Evolutionary conservation across 2,113 vertebrate genomes (phyloP), one percentile per base, ranked within the genome.

Genomic region (Hyperoodon ampullatus): DNA sequence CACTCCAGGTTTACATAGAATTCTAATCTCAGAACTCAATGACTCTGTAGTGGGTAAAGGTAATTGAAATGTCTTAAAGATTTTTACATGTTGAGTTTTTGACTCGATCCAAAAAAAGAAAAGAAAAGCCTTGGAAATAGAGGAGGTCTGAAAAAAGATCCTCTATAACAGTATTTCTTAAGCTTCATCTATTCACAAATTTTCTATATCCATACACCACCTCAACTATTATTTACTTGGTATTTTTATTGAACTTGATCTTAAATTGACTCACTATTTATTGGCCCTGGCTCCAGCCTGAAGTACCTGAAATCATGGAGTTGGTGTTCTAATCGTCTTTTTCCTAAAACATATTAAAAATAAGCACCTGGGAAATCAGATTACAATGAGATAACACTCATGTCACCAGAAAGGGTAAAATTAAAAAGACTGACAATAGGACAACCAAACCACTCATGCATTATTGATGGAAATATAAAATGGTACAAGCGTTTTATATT

Each of bases 291-390:
- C 42, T 53, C 42, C 26, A 74, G 50, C 10, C 35, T 26, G 47
- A 60, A 47, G n/a, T 33, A 28, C 24, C 61, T 95, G 70, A 68
- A 96, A 63, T 44, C 50, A 58, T 60, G n/a, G 4, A 42, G 19
- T 84, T 70, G 5, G 33, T 71, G 3, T 93, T 85, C 24, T 78
- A 77, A 39, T 78, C 81, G 10, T 58, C 30, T 80, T 63, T 82
- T 92, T 80, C 39, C 44, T 83, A 93, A 84, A 77, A 82, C 16
- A 42, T 77, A 78, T 58, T 94, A 74, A 55, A 94, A 74, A 92
- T 60, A 83, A 83, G 78, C 5, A 50, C 58, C n/a, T 44, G 23
- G n/a, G 30, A 94, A 65, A 86, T 82, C 33, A 92, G 66, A 86
- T 68, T 14, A 80, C n/a, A 68, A 15, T 71, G 35, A 81, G 28